Percentiles rank a stretch among this genome's conserved stretches.
Evolutionary conservation across 23 tunicate species (phyloP).

Genomic region (Trididemnum miniatum): DNA sequence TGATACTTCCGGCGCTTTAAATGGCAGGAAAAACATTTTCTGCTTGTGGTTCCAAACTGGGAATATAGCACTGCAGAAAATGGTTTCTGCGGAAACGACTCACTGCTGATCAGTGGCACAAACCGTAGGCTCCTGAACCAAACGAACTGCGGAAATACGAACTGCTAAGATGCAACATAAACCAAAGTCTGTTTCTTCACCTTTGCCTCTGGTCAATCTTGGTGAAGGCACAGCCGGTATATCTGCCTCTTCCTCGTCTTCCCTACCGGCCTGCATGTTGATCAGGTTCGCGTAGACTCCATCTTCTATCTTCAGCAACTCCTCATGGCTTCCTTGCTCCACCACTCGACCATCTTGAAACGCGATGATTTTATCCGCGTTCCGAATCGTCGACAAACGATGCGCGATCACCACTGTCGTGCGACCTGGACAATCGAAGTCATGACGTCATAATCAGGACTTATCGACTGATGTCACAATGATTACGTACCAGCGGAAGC

Average conservation of each 20-base stretch:
- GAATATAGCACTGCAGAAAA: too few relatives aligned
- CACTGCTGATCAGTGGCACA: too few relatives aligned
- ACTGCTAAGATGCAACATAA: too few relatives aligned
- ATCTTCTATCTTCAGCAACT: conserved; percentile 62
- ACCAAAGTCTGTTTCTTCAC: too few relatives aligned
- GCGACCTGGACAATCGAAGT: conserved; percentile 92
- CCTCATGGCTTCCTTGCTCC: conserved; percentile 89
- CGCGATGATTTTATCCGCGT: conserved; percentile 91
- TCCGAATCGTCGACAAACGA: conserved; percentile 92
- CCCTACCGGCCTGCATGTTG: conserved; percentile 89
- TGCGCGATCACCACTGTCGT: conserved; percentile 97
- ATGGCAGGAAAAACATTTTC: too few relatives aligned
- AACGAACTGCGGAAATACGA: neutral
- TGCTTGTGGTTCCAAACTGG: too few relatives aligned
- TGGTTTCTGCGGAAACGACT: too few relatives aligned
- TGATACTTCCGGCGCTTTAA: too few relatives aligned
- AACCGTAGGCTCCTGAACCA: neutral
- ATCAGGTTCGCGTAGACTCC: conserved; percentile 93
- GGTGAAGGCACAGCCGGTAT: too few relatives aligned
- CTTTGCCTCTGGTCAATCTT: too few relatives aligned
- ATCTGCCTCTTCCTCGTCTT: conserved; percentile 25
- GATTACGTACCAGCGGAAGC: conserved; percentile 73
- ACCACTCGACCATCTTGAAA: conserved; percentile 72
- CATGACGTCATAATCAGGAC: conserved; percentile 2
- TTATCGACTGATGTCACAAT: neutral